Base-by-base conservation (phyloP, 2,888 invertebrate genomes). In the Microctonus hyperodae region DNA sequence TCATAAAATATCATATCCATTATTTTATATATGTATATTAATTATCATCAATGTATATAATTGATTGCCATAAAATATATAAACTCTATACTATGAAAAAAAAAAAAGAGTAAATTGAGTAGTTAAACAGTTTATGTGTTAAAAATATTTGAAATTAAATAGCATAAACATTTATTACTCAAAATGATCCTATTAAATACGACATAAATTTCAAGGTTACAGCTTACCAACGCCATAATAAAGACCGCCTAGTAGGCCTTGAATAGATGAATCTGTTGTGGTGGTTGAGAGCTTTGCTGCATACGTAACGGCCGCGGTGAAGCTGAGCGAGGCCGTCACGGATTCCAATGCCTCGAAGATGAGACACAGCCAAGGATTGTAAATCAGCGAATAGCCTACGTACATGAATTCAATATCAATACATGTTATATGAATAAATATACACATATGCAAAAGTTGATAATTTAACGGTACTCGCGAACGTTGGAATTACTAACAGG, bases 281-380 rank as follows among this genome's bases (percentile, higher is more conserved):
- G 89, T 88, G 2, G 91, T 90, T 1, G 92, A 91, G 7, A 92
- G 85, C 65, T 89, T 88, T 0, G 92, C 92, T 0, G 92, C 92
- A 78, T 92, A 92, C 58, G 92, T 92, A 35, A 92, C 91, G 22
- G 91, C 91, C 0, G 92, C 92, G 0, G 92, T 92, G 81, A 92
- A 90, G 58, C 91, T 90, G 69, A 92, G 84, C 33, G 91, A 90
- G 69, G 91, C 89, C 69, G 92, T 92, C 73, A 93, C 89, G 0
- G 91, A 91, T 84, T 92, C 92, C 85, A 92, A 85, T 13, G 91
- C 91, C 85, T 92, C 92, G 83, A 92, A 92, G 67, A 91, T 86
- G 70, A 92, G 85, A 76, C 91, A 90, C 76, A 90, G 85, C 92
- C 92, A 92, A 5, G 92, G 92, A 80, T 92, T 89, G 85, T 91